phyloP scores from a whole-genome alignment of 2,888 invertebrate species.

The Noctuana brunneofusca region DNA sequence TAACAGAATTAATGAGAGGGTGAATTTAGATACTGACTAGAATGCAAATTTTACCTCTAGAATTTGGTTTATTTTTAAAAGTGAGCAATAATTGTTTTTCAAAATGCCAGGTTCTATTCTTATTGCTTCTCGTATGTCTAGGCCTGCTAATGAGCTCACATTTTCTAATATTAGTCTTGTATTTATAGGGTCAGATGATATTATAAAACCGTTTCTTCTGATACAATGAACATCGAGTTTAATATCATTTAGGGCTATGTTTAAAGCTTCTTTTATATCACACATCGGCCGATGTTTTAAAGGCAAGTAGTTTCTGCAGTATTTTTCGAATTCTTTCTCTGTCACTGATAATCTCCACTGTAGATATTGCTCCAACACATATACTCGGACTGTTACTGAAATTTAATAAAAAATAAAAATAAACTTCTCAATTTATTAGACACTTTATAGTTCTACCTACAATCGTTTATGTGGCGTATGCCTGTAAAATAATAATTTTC shows the following conservation, averaged over 20 bases:
- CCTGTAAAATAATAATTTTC: too few relatives aligned
- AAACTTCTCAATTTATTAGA: too few relatives aligned
- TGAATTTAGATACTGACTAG: too few relatives aligned
- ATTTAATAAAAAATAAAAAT: too few relatives aligned
- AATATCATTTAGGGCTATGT: conserved; percentile 80
- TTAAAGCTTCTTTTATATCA: conserved; percentile 79
- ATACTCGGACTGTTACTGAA: conserved; percentile 69
- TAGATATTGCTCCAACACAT: conserved; percentile 65
- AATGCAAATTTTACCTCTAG: conserved; percentile 68
- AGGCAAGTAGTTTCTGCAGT: conserved; percentile 65
- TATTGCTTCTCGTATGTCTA: conserved; percentile 81
- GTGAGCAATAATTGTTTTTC: conserved; percentile 80
- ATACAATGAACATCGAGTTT: conserved; percentile 80
- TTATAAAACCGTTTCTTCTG: conserved; percentile 82
- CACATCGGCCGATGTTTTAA: conserved; percentile 69
- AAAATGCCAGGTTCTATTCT: conserved; percentile 84
- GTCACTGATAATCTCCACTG: conserved; percentile 63
- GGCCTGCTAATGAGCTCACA: conserved; percentile 78
- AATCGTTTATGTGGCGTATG: too few relatives aligned
- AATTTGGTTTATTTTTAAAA: conserved; percentile 79
- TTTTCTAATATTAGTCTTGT: conserved; percentile 80
- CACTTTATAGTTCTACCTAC: too few relatives aligned
- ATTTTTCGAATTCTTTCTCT: conserved; percentile 62
- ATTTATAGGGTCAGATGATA: conserved; percentile 83
- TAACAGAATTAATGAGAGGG: too few relatives aligned